Evolutionary conservation across 2,113 vertebrate genomes (phyloP), one percentile per base, ranked within the genome.

Genomic region (Psittacula cyanocephala): DNA sequence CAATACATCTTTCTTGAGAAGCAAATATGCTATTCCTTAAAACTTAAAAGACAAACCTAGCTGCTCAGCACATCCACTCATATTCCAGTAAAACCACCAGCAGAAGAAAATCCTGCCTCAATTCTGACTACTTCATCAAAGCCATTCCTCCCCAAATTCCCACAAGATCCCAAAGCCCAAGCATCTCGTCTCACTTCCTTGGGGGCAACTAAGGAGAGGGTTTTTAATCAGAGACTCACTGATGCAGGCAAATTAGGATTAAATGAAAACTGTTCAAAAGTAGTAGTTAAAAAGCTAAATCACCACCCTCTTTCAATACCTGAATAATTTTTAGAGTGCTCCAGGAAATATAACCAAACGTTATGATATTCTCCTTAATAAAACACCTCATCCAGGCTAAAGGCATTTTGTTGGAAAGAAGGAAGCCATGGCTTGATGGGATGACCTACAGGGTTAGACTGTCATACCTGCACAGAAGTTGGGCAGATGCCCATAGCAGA

Each of bases 161-260:
- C n/a, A 15, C 13, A 27, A 63, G 55, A 89, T 22, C 44, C 59
- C 24, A 81, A 81, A 47, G 4, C 16, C 25, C 39, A 80, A 63
- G 47, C 23, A 78, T 14, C 37, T 67, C 10, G 0, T 27, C 37
- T 41, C 0, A 2, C 16, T 44, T 22, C 19, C 6, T 50, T 13
- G 33, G n/a, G n/a, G n/a, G 41, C 9, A 11, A 13, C 39, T 35
- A 76, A 49, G 17, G 37, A 49, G 46, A 41, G 29, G 18, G 17
- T 13, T 69, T 79, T 87, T 41, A 53, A 52, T 27, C 43, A 63
- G 24, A 41, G 25, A 81, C 31, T 95, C 37, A 19, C n/a, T 23
- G 25, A 46, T 3, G 23, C 13, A 80, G 52, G 52, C 39, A 81
- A 86, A 75, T 22, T 4, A 60, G 9, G 27, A 75, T 55, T 60